These are phyloP conservation scores for Limnodromus scolopaceus DNA, from an alignment of 2,797 vertebrate species.

Conservation along the genomic window DNA sequence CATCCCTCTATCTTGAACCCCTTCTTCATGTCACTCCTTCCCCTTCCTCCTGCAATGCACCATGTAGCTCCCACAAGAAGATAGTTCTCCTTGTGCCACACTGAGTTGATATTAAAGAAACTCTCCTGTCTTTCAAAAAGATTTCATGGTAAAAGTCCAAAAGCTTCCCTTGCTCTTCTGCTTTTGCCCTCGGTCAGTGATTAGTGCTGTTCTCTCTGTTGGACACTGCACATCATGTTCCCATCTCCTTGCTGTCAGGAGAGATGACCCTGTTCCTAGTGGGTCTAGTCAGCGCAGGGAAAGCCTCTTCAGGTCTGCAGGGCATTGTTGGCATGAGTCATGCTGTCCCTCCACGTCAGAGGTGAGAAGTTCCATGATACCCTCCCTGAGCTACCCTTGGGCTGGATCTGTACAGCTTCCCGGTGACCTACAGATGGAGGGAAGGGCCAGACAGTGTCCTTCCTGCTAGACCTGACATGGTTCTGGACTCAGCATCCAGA, in stretches of 20 bases:
- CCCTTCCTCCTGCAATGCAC: not conserved
- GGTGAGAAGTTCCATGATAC: not conserved
- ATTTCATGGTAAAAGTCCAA: not conserved
- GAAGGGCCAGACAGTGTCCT: not conserved
- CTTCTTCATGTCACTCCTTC: not conserved
- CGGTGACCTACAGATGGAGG: rapidly evolving
- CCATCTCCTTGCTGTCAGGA: not conserved
- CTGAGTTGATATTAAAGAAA: not conserved
- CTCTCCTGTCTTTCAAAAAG: not conserved
- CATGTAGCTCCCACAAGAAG: rapidly evolving
- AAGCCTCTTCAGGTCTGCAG: not conserved
- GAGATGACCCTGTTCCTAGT: not conserved
- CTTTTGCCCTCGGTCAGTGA: rapidly evolving
- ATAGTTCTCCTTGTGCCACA: not conserved
- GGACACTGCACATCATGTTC: not conserved
- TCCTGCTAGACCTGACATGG: not conserved
- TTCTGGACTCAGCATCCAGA: not conserved
- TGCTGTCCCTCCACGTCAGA: rapidly evolving
- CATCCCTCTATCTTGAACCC: rapidly evolving
- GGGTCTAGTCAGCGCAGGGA: not conserved
- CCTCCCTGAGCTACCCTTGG: not conserved
- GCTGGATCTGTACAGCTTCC: not conserved
- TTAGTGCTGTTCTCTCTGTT: not conserved
- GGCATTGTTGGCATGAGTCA: not conserved
- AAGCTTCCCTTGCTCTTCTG: not conserved